Conservation (phyloP, 1,140 invertebrate genomes). For the Rhynchophorus ferrugineus region DNA sequence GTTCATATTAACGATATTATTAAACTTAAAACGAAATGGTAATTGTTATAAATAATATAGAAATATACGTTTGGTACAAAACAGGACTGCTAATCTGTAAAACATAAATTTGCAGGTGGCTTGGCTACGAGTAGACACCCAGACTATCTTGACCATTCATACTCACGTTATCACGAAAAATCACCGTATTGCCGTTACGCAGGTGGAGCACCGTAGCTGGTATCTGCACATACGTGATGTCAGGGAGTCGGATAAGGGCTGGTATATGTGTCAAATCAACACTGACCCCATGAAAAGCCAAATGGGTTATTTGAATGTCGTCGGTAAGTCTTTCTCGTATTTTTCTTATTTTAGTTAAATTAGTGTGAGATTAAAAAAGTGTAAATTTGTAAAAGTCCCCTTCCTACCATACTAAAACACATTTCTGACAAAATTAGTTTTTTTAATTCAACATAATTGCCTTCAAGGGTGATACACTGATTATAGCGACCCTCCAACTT, state of each 20-base stretch:
- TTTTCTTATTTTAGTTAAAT: neutral
- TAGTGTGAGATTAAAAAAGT: neutral
- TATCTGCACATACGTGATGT: conserved; percentile 76
- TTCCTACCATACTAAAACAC: no score
- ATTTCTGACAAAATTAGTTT: no score
- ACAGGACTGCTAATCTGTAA: no score
- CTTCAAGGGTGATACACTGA: no score
- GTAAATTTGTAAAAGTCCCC: no score
- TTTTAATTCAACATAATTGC: no score
- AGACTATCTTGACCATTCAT: conserved; percentile 86
- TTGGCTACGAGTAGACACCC: conserved; percentile 85
- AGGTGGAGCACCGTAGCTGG: conserved; percentile 80
- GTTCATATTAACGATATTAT: no score
- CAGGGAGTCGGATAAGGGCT: conserved; percentile 68
- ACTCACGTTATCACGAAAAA: conserved; percentile 84
- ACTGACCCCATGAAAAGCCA: conserved; percentile 83
- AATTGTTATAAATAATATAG: no score
- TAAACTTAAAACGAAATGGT: no score
- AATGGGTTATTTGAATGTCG: conserved; percentile 78
- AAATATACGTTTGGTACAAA: no score
- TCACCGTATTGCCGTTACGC: conserved; percentile 75
- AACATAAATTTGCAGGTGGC: conserved; percentile 62
- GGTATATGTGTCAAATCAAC: conserved; percentile 86
- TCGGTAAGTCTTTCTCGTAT: conserved; percentile 58
- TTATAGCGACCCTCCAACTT: no score